phyloP scores from a whole-genome alignment of 2,797 vertebrate genomes.

The Australoheros facetus region DNA sequence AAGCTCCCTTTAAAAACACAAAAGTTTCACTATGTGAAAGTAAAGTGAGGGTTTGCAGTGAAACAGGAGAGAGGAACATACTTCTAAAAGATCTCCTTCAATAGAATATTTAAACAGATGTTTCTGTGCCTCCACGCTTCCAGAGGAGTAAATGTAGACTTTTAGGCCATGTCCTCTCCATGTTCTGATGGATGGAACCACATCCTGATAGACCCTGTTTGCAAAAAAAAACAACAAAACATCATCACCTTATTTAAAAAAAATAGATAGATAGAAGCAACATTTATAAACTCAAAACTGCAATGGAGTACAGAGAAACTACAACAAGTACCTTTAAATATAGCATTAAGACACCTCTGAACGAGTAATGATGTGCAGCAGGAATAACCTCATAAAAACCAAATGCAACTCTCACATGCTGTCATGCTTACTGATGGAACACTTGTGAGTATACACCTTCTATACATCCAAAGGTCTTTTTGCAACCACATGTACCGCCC shows the following conservation, averaged over 20 bases:
- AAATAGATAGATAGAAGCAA: too few species aligned
- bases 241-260: background rate
- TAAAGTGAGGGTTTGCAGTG: background rate
- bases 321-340: background rate
- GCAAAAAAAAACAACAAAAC: background rate
- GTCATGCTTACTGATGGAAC: too few species aligned
- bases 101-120: conserved; percentile 92
- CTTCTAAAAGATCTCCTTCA: conserved; percentile 93
- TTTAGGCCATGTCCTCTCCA: conserved; percentile 90
- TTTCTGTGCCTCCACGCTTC: conserved; percentile 96
- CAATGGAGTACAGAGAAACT: too few species aligned
- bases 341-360: background rate
- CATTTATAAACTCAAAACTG: too few species aligned
- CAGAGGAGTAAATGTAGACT: conserved; percentile 95
- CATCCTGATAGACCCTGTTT: conserved; percentile 91
- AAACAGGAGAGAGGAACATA: conserved; percentile 53
- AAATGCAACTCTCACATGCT: too few species aligned
- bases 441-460: background rate
- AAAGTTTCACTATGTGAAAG: background rate
- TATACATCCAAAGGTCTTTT: too few species aligned
- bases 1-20: background rate
- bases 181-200: conserved; percentile 88
- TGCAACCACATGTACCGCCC: too few species aligned
- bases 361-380: too few species aligned
- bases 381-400: too few species aligned